A percentile compares a stretch with the other conserved stretches of the same genome.
These are phyloP conservation scores for Orchesellides sinensis DNA, from an alignment of 2,888 invertebrate genomes.

Conservation along the genomic window DNA sequence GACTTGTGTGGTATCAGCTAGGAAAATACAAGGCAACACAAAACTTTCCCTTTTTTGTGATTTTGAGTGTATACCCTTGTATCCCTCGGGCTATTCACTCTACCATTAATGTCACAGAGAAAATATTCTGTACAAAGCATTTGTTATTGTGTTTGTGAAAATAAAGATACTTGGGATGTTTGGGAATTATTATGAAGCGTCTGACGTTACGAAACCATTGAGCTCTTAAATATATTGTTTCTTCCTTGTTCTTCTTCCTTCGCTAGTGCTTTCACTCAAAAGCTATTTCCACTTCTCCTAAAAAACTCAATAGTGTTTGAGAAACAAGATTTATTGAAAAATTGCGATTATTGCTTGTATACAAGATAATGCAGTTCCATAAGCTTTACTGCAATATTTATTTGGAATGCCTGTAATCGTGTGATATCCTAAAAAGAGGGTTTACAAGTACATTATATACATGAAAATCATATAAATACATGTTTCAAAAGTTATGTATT, in stretches of 20 bases:
- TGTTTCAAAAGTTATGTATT: not conserved
- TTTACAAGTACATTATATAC: too few species aligned
- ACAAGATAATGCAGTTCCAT: too few species aligned
- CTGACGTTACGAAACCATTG: slow-evolving; percentile 30
- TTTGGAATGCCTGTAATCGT: not conserved
- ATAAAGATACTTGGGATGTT: slow-evolving; percentile 1
- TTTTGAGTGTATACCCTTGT: not conserved
- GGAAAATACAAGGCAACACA: not conserved
- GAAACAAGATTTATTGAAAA: slow-evolving; percentile 32
- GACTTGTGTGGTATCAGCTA: not conserved
- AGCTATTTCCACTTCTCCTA: not conserved
- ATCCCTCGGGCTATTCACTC: slow-evolving; percentile 21
- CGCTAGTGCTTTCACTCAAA: not conserved
- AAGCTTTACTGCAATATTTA: too few species aligned
- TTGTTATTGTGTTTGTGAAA: slow-evolving; percentile 13
- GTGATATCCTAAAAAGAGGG: too few species aligned
- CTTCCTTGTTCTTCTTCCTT: not conserved
- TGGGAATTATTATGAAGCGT: slow-evolving; percentile 45
- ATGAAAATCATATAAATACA: too few species aligned
- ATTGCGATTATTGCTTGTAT: slow-evolving; percentile 48
- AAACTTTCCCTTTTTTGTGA: not conserved
- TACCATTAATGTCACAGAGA: slow-evolving; percentile 57
- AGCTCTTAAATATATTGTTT: slow-evolving; percentile 31
- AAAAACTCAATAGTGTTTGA: not conserved
- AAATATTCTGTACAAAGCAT: not conserved